These are phyloP conservation scores for Bombylius major DNA, from an alignment of 2,888 invertebrate genomes.

Conservation along the genomic window DNA sequence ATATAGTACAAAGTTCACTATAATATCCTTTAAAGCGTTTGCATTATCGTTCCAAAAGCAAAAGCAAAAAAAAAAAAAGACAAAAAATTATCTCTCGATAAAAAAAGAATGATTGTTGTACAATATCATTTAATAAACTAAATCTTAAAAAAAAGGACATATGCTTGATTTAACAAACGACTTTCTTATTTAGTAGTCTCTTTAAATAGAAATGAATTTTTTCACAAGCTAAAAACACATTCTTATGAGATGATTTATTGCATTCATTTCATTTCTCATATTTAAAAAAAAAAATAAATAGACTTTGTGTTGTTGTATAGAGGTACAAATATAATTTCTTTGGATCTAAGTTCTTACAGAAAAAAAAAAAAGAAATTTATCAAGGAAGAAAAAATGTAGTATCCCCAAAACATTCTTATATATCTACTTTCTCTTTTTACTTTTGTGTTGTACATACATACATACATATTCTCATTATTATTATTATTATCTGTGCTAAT, in stretches of 20 bases:
- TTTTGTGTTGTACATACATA: too few species aligned
- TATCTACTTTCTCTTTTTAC: too few species aligned
- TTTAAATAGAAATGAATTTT: not conserved
- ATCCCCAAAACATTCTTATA: not conserved
- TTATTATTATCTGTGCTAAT: not conserved
- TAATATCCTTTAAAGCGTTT: too few species aligned
- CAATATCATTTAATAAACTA: too few species aligned
- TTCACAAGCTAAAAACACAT: conserved; percentile 2
- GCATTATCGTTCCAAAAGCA: too few species aligned
- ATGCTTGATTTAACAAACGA: not conserved
- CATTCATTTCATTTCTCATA: conserved; percentile 6
- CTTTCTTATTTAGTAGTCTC: not conserved
- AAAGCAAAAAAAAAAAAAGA: too few species aligned
- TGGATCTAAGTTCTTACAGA: too few species aligned
- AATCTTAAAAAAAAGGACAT: not conserved
- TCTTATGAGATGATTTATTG: conserved; percentile 5
- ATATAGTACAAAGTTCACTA: not conserved
- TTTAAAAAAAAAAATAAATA: not conserved
- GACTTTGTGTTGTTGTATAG: too few species aligned
- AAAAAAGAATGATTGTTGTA: too few species aligned
- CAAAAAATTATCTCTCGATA: too few species aligned
- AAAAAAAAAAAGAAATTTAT: not conserved
- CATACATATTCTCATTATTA: too few species aligned
- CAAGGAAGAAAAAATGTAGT: not conserved
- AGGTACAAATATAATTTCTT: too few species aligned